Evolutionary conservation across 2,797 vertebrate species (phyloP), one percentile per base, ranked within the genome.

Genomic region (Rhabdomys pumilio): DNA sequence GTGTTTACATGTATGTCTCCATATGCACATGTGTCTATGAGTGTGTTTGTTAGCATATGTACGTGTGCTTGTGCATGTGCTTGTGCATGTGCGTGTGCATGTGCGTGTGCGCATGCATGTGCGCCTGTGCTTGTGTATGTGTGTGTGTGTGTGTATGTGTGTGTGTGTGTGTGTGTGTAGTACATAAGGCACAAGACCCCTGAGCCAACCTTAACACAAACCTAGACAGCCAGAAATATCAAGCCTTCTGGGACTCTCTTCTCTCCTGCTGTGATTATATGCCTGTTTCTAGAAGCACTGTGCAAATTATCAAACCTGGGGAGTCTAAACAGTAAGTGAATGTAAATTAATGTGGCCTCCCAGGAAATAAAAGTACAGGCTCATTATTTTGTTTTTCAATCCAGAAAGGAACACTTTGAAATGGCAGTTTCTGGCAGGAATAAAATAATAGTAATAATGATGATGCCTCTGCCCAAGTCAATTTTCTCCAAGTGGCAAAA

Each of bases 371-470:
- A 96, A 96, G 97, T 93, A 96, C 73, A 95, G 87, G 85, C 96
- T 98, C 91, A 79, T 98, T 98, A 95, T 98, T 98, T 97, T 98
- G 93, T 95, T 97, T 98, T 98, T 95, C 89, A 85, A 91, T 96
- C 94, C 96, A 91, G 94, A 97, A 96, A 97, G 88, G 92, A 83
- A 53, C 38, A 82, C 86, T 97, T 96, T 69, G 83, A 95, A 97
- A 94, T 61, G 73, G 90, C 91, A 34, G 87, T 96, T 98, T 95
- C 94, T 76, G 96, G 85, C 59, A 97, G 93, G 90, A 92, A 96
- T 97, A 91, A 72, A 94, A 97, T 91, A 89, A 77, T 72, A 73
- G 85, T 89, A 90, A 94, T 89, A 89, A 94, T 94, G 95, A 94
- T 63, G 97, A 98, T 69, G 93, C 91, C 77, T 97, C 86, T 98